Evolutionary conservation across 2,888 invertebrate genomes (phyloP).

Genomic region (Octonoba sinensis): DNA sequence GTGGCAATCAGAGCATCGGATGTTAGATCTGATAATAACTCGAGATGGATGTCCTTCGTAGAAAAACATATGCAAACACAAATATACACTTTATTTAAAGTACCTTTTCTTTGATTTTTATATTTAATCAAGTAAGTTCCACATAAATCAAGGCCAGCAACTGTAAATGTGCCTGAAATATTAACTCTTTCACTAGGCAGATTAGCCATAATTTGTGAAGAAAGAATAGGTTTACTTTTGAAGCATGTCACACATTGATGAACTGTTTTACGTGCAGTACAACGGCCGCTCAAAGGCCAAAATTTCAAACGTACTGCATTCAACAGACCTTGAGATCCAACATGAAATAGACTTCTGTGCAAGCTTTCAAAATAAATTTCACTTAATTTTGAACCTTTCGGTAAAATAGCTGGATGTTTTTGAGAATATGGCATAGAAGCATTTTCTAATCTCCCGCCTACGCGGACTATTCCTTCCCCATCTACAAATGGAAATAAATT

Average conservation of each 20-base stretch:
- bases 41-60: background rate
- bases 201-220: background rate
- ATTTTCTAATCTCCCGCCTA: background rate
- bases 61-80: conserved; percentile 15
- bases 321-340: conserved; percentile 1
- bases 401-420: conserved; percentile 2
- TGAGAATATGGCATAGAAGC: background rate
- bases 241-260: background rate
- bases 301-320: background rate
- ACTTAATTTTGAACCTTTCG: background rate
- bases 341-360: background rate
- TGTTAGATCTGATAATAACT: background rate
- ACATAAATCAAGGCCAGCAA: background rate
- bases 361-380: background rate
- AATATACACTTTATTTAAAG: background rate
- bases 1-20: background rate
- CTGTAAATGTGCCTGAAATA: background rate
- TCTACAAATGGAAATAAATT: background rate
- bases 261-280: background rate
- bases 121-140: background rate
- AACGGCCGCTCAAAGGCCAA: background rate
- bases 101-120: conserved; percentile 3
- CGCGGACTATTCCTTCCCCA: background rate
- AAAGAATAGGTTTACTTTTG: background rate
- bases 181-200: conserved; percentile 1